Evolutionary conservation across 2,888 invertebrate species (phyloP).

Genomic region (Pyralis farinalis): DNA sequence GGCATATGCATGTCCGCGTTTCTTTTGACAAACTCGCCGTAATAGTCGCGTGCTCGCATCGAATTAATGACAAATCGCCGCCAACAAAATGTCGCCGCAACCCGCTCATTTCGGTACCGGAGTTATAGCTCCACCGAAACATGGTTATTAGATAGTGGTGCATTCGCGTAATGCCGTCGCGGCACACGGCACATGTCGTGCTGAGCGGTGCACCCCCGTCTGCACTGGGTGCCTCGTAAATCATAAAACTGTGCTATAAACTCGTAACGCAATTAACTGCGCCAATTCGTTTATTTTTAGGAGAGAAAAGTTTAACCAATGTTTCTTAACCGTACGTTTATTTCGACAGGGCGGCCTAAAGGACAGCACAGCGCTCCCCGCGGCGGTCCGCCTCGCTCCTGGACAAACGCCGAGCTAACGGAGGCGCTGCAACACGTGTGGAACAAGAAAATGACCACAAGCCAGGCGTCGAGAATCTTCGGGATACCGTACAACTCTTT

Average conservation of each 20-base stretch:
- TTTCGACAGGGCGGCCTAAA: constrained; percentile 88
- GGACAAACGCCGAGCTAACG: constrained; percentile 95
- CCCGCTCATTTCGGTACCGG: constrained; percentile 69
- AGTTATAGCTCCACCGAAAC: constrained; percentile 56
- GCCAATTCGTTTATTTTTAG: constrained; percentile 45
- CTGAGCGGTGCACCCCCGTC: constrained; percentile 29
- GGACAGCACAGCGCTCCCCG: constrained; percentile 95
- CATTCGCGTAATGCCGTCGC: constrained; percentile 57
- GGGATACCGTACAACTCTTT: constrained; percentile 96
- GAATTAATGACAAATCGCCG: constrained; percentile 73
- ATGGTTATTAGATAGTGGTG: constrained; percentile 74
- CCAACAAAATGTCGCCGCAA: constrained; percentile 63
- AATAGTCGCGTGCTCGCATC: constrained; percentile 72
- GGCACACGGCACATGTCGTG: constrained; percentile 71
- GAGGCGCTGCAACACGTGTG: constrained; percentile 96
- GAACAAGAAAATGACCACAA: constrained; percentile 97
- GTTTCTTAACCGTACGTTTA: constrained; percentile 18
- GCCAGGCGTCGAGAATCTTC: constrained; percentile 94
- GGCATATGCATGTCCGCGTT: constrained; percentile 64
- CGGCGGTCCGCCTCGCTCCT: constrained; percentile 94
- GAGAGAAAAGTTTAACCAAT: constrained; percentile 28
- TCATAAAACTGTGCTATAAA: constrained; percentile 46
- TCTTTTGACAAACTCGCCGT: constrained; percentile 65
- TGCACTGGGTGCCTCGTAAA: constrained; percentile 57
- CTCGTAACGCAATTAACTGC: constrained; percentile 56